A percentile compares a stretch with the other conserved stretches of the same genome.
phyloP scores from a whole-genome alignment of 2,888 invertebrate species.

The Unio pictorum region DNA sequence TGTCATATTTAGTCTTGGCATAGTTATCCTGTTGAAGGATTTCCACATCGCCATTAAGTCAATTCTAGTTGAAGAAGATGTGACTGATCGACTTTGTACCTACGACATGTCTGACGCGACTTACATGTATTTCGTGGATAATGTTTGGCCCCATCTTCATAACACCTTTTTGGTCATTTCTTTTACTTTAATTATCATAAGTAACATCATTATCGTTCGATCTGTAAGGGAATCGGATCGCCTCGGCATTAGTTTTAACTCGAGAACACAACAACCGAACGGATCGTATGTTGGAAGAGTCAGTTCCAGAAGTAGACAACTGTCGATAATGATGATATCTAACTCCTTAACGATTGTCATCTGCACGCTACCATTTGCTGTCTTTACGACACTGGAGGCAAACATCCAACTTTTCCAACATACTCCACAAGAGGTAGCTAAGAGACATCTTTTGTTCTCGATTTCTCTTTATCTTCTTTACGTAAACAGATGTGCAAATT shows the following conservation, averaged over 20 bases:
- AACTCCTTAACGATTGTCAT: constrained; percentile 52
- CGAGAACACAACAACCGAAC: constrained; percentile 1
- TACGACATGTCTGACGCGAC: constrained; percentile 24
- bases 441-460: constrained; percentile 36
- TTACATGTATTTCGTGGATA: constrained; percentile 14
- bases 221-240: constrained; percentile 35
- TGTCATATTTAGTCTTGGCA: constrained; percentile 26
- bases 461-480: constrained; percentile 53
- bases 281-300: not conserved
- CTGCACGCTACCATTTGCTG: constrained; percentile 50
- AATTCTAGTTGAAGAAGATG: constrained; percentile 27
- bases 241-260: constrained; percentile 9
- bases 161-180: constrained; percentile 42
- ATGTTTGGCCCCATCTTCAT: constrained; percentile 49
- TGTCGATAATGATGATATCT: constrained; percentile 50
- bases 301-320: constrained; percentile 35
- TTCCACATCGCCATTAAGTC: constrained; percentile 35
- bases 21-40: constrained; percentile 46
- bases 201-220: constrained; percentile 49
- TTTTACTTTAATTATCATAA: constrained; percentile 43
- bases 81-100: constrained; percentile 43
- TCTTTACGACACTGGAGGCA: constrained; percentile 30
- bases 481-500: constrained; percentile 54
- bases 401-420: constrained; percentile 15
- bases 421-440: constrained; percentile 14